These are phyloP conservation scores for Tachuris rubrigastra DNA, from an alignment of 2,113 vertebrate species.

Conservation along the genomic window DNA sequence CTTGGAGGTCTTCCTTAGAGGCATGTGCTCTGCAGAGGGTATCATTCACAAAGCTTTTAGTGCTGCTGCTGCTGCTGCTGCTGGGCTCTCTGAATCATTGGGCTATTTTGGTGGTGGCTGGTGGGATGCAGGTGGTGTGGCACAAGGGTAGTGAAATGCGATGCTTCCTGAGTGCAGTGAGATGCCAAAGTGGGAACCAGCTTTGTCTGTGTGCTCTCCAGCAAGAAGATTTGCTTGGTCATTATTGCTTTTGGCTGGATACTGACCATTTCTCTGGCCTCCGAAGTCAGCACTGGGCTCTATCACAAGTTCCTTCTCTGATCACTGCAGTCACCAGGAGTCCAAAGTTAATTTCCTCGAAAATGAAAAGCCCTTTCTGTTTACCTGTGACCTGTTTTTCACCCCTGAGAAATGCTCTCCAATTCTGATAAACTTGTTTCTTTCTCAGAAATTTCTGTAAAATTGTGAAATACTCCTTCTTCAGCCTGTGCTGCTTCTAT, in stretches of 20 bases:
- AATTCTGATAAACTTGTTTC: neutral
- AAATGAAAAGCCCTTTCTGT: neutral
- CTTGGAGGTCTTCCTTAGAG: conserved; percentile 21
- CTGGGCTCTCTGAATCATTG: conserved; percentile 43
- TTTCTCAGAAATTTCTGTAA: neutral
- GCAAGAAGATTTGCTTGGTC: neutral
- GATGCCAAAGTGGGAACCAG: neutral
- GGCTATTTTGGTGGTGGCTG: conserved; percentile 25
- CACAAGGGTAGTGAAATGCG: neutral
- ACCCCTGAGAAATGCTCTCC: neutral
- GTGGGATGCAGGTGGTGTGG: conserved; percentile 39
- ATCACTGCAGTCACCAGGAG: neutral
- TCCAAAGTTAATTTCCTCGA: neutral
- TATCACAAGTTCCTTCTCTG: neutral
- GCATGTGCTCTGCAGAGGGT: neutral
- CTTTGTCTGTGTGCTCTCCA: neutral
- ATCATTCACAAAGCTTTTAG: conserved; percentile 17
- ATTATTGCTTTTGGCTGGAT: neutral
- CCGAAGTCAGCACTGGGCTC: neutral
- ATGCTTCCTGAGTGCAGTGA: neutral
- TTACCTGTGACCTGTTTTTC: neutral
- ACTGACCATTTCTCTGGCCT: neutral
- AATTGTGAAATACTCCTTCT: neutral
- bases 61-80: neutral
- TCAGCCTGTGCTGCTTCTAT: neutral